Conservation (phyloP, 23 tunicate species). For the Trididemnum nubilum region DNA sequence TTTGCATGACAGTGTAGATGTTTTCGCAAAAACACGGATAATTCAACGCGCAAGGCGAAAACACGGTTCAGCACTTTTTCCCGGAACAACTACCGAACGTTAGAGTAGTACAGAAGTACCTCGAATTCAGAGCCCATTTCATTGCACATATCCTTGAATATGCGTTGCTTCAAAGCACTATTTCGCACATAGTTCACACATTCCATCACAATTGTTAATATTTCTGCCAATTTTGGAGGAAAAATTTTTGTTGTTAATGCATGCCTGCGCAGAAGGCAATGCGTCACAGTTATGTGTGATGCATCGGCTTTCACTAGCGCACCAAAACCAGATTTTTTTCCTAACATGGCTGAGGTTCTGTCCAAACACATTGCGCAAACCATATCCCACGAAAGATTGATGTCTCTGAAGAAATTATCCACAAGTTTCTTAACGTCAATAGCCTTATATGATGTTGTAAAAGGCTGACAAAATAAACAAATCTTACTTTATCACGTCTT, state of each 20-base stretch:
- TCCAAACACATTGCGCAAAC: conserved; percentile 38
- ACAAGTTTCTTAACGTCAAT: conserved; percentile 31
- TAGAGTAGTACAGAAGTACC: conserved; percentile 61
- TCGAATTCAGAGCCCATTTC: conserved; percentile 65
- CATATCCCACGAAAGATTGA: conserved; percentile 50
- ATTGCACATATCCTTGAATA: conserved; percentile 51
- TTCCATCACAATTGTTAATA: conserved; percentile 18
- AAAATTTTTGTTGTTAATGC: conserved; percentile 52
- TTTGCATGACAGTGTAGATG: conserved; percentile 42
- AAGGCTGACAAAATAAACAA: conserved; percentile 61
- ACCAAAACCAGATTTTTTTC: conserved; percentile 45
- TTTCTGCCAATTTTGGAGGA: conserved; percentile 58
- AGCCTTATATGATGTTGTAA: conserved; percentile 42
- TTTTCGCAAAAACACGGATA: conserved; percentile 46
- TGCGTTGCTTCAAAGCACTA: conserved; percentile 35
- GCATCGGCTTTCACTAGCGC: conserved; percentile 47
- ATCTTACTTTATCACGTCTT: conserved; percentile 45
- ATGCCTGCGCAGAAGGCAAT: conserved; percentile 19
- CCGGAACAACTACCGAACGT: conserved; percentile 57
- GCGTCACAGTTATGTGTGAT: conserved; percentile 35
- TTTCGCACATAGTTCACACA: conserved; percentile 32
- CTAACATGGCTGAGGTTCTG: conserved; percentile 34
- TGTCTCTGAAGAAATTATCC: conserved; percentile 56
- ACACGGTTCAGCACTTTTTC: conserved; percentile 44
- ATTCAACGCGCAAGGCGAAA: conserved; percentile 38